Base-by-base conservation (phyloP, 2,888 invertebrate genomes). In the Bellardia bayeri region DNA sequence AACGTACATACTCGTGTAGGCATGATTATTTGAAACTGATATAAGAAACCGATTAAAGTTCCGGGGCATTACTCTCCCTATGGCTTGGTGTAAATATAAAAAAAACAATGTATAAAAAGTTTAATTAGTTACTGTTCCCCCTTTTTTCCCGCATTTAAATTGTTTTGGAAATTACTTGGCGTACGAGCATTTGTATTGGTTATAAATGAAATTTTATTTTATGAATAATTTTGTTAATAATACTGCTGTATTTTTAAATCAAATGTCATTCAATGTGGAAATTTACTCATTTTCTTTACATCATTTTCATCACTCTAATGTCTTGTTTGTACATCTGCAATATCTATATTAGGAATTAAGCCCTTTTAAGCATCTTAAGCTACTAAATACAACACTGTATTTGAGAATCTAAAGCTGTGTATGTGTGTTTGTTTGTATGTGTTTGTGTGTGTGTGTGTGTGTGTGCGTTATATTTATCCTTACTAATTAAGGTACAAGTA, bases 401-500 rank as follows among this genome's bases (percentile, higher is more conserved):
- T 13, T 11, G 11, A 45, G 5, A 0, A 61, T n/a, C 9, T 49
- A 49, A n/a, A 14, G 1, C 4, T 49, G 2, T 11, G 13, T 16
- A 11, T 37, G 51, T 33, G 6, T 33, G 16, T 40, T n/a, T 61
- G 14, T 61, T 30, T 40, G 6, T 14, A n/a, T 40, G 3, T 33
- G 16, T 3, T 45, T 11, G 16, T 16, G 7, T 37, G 58, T 16
- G 3, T 16, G 58, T 16, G 3, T 16, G 14, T 40, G 40, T 61
- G n/a, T 63, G 37, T 30, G 6, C 45, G 5, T 61, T 23, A 23
- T 40, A 5, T 63, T 45, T 68, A 68, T 61, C 40, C 13, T n/a
- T 8, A 61, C 68, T 79, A 51, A 75, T 80, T 69, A 80, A 80
- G 56, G 74, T 68, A 49, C 30, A 37, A 63, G 68, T 61, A 61